These are phyloP conservation scores for Harpagifer antarcticus DNA, from an alignment of 2,797 vertebrate genomes.

Conservation along the genomic window DNA sequence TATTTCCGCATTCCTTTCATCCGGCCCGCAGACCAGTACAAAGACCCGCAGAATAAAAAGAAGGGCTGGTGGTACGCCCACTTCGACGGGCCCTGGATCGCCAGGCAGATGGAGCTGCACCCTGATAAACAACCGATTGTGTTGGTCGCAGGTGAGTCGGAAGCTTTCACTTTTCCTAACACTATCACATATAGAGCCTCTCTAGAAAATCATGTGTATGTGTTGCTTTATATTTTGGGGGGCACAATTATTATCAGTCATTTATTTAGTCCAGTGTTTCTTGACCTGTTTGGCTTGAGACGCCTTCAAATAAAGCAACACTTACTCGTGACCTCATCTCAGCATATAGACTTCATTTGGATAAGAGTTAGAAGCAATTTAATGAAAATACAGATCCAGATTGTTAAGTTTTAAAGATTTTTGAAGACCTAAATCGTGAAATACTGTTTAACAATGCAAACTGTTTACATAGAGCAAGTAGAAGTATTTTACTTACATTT, in stretches of 20 bases:
- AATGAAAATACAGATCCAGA: not conserved
- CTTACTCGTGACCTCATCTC: not conserved
- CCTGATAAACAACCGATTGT: slow-evolving; percentile 98
- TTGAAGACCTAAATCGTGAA: not conserved
- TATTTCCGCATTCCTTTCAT: slow-evolving; percentile 99
- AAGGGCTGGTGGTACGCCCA: slow-evolving; percentile 99
- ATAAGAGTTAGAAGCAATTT: not conserved
- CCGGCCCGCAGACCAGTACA: slow-evolving; percentile 97
- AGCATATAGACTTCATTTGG: not conserved
- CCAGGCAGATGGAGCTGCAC: slow-evolving; percentile 98
- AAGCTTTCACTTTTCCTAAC: not conserved
- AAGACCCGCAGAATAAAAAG: slow-evolving; percentile 98
- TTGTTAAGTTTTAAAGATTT: not conserved
- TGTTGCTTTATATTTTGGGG: not conserved
- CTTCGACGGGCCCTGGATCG: slow-evolving; percentile 98
- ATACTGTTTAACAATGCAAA: not conserved
- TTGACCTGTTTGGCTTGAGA: not conserved
- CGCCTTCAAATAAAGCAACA: not conserved
- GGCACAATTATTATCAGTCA: not conserved
- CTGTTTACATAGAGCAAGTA: too few relatives aligned
- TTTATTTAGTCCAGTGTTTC: not conserved
- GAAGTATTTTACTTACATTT: not conserved
- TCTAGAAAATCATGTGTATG: not conserved
- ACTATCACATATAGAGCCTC: not conserved
- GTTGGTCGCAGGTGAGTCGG: slow-evolving; percentile 90